A percentile compares a stretch with the other conserved stretches of the same genome.
These are phyloP conservation scores for Mesocricetus auratus DNA, from an alignment of 2,113 vertebrate genomes.

Conservation along the genomic window DNA sequence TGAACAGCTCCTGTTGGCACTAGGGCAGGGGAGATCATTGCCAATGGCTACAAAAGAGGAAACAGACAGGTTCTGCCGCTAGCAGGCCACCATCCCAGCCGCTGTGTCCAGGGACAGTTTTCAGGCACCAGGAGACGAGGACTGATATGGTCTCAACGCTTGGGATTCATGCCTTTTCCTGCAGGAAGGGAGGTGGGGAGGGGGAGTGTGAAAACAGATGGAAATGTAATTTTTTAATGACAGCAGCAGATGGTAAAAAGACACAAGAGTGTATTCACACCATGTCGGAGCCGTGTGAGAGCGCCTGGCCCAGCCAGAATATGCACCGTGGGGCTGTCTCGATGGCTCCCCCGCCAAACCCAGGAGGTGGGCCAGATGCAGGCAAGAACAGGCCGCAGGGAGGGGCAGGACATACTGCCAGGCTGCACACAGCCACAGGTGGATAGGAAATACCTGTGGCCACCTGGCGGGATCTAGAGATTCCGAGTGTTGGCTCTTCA, in stretches of 20 bases:
- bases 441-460: conserved; percentile 1
- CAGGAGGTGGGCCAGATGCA: conserved; percentile 14
- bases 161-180: conserved; percentile 51
- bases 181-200: conserved; percentile 54
- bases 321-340: background rate
- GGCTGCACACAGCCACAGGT: conserved; percentile 59
- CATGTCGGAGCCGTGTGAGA: conserved; percentile 76
- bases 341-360: background rate
- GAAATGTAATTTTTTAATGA: conserved; percentile 88
- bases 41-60: background rate
- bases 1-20: background rate
- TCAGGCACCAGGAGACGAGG: background rate
- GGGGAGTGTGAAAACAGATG: conserved; percentile 86
- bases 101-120: background rate
- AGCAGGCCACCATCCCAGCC: background rate
- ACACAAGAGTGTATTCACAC: conserved; percentile 84
- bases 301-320: conserved; percentile 45
- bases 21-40: background rate
- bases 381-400: background rate
- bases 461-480: background rate
- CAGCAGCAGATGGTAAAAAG: conserved; percentile 90
- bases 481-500: background rate
- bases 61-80: background rate
- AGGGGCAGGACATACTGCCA: background rate
- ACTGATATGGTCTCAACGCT: conserved; percentile 45